Evolutionary conservation across 2,113 vertebrate species (phyloP), one percentile per base, ranked within the genome.

Genomic region (Odontesthes bonariensis): DNA sequence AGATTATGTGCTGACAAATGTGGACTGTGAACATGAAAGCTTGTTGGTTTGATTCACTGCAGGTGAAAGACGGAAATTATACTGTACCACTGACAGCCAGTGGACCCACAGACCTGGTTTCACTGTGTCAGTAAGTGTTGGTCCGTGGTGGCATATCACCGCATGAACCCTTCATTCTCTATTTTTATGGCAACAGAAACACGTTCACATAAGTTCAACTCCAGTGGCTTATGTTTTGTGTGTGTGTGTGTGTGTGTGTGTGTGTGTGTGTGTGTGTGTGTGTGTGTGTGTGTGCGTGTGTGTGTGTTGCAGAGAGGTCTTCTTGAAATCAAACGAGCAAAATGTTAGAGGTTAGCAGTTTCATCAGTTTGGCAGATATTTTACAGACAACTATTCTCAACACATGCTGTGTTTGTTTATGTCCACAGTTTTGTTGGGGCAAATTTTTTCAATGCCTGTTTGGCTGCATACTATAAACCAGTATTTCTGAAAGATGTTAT

Each of bases 1-100:
- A 83, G 85, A 83, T 89, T 89, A 84, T 73, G 63, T 62, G 65
- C 73, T 86, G 82, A 80, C 86, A 79, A 71, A 83, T 81, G 47
- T 38, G 49, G 72, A 83, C 46, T 69, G 14, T n/a, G 40, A 73
- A 58, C 73, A 70, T 73, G 55, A 84, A 75, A 64, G 69, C 46
- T 54, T 63, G 20, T 69, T 40, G 32, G 38, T 70, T 66, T 73
- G 72, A 86, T 73, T 75, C 35, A 63, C 20, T 74, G 42, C 64
- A 82, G 54, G 71, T 79, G 68, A 84, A 47, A 64, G 55, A 83
- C 23, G n/a, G 55, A 75, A 78, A 38, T 60, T 75, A 35, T 31
- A 62, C 42, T 6, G 47, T 67, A 46, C 31, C 27, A n/a, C 42
- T 51, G 65, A 65, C 63, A 65, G 32, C 67, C 35, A 70, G 55